Percentiles rank a stretch among this genome's conserved stretches.
Conservation (phyloP, 1,140 invertebrate species). For the Scaptomyza hsui region DNA sequence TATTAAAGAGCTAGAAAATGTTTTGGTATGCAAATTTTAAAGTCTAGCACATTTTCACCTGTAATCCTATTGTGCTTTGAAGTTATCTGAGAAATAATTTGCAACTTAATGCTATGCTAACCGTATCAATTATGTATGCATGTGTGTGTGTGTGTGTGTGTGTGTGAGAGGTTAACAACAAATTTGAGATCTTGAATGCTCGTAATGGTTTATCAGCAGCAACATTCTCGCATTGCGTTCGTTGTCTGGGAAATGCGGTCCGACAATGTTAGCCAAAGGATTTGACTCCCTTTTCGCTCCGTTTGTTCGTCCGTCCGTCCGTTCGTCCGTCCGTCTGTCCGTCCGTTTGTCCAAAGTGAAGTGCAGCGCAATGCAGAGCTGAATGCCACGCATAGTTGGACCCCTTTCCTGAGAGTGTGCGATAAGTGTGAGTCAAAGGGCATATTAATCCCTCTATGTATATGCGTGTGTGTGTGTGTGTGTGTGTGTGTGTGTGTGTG, state of each 20-base stretch:
- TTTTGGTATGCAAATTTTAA: too few species aligned
- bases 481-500: constrained; percentile 10
- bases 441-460: not conserved
- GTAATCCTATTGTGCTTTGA: too few species aligned
- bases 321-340: not conserved
- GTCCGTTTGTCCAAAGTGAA: constrained; percentile 12
- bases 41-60: too few species aligned
- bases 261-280: constrained; percentile 9
- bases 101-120: too few species aligned
- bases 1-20: too few species aligned
- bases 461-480: constrained; percentile 10
- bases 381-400: constrained; percentile 45
- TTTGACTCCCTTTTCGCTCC: not conserved
- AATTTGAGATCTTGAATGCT: constrained; percentile 11
- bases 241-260: constrained; percentile 9
- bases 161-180: constrained; percentile 7
- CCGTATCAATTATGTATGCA: not conserved
- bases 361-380: constrained; percentile 23
- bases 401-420: not conserved
- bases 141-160: constrained; percentile 4
- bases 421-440: not conserved
- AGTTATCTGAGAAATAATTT: too few species aligned
- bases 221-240: constrained; percentile 6
- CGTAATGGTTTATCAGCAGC: constrained; percentile 5
- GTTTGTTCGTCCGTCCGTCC: not conserved